Conservation (phyloP, 2,888 invertebrate genomes). For the Griposia aprilina region DNA sequence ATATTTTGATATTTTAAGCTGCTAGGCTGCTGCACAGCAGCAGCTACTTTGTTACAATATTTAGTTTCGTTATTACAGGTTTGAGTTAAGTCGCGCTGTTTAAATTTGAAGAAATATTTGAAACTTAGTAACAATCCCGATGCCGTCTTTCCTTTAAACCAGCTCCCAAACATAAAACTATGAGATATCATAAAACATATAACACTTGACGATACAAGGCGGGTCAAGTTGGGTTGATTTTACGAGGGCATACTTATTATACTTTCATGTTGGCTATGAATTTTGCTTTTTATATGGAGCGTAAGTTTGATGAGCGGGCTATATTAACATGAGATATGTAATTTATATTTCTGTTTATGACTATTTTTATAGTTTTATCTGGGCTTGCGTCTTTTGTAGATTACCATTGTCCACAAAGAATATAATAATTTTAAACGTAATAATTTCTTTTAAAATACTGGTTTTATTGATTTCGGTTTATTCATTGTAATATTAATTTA, state of each 20-base stretch:
- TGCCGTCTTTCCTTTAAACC: slow-evolving; percentile 38
- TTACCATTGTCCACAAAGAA: not conserved
- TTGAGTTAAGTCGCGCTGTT: no score
- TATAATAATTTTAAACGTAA: no score
- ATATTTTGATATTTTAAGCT: no score
- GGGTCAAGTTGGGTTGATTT: slow-evolving; percentile 68
- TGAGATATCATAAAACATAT: slow-evolving; percentile 64
- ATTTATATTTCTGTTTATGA: slow-evolving; percentile 2
- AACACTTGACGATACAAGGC: slow-evolving; percentile 68
- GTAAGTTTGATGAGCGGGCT: slow-evolving; percentile 54
- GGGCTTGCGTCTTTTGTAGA: not conserved
- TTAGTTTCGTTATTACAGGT: no score
- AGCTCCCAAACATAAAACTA: slow-evolving; percentile 69
- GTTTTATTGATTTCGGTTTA: no score
- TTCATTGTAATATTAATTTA: no score
- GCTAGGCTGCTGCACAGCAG: no score
- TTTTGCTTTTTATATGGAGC: slow-evolving; percentile 60
- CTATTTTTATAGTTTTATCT: slow-evolving; percentile 29
- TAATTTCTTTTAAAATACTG: no score
- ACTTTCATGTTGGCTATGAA: slow-evolving; percentile 63
- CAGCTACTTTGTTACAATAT: no score
- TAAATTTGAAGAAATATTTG: no score
- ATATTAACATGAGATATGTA: slow-evolving; percentile 41
- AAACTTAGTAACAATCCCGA: not conserved
- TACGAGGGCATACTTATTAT: slow-evolving; percentile 61